A percentile compares a stretch with the other conserved stretches of the same genome.
phyloP scores from a whole-genome alignment of 35 echinoderm and acorn worm species.

The Stichopus chloronotus region DNA sequence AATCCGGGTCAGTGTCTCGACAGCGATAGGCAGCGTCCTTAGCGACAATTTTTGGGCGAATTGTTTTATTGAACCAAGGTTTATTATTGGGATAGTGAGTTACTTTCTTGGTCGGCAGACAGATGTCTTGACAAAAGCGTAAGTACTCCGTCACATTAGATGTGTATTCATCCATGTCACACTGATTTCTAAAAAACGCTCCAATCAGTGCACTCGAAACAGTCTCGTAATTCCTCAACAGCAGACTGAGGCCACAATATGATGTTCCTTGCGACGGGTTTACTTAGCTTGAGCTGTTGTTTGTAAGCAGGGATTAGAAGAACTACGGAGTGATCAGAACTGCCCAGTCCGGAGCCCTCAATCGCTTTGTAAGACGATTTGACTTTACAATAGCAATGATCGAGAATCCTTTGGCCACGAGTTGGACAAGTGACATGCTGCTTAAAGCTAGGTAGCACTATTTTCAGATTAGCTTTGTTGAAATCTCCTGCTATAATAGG shows the following conservation, averaged over 20 bases:
- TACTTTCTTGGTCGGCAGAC: slow-evolving; percentile 47
- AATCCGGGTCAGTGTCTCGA: slow-evolving; percentile 27
- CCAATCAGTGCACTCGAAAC: slow-evolving; percentile 48
- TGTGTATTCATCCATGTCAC: not conserved
- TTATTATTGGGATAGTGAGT: slow-evolving; percentile 58
- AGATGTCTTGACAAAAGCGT: not conserved
- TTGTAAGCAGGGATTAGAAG: too few relatives aligned
- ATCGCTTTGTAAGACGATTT: slow-evolving; percentile 36
- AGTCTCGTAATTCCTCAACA: slow-evolving; percentile 1
- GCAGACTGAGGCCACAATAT: slow-evolving; percentile 14
- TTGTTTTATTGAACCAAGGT: slow-evolving; percentile 60
- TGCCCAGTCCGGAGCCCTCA: not conserved
- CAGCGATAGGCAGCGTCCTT: slow-evolving; percentile 15
- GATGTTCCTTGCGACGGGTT: not conserved
- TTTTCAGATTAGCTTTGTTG: not conserved
- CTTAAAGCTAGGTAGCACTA: not conserved
- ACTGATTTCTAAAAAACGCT: not conserved
- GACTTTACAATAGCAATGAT: slow-evolving; percentile 30
- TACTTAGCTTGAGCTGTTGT: not conserved
- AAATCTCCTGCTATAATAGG: too few relatives aligned
- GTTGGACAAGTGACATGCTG: slow-evolving; percentile 5
- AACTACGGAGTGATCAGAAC: slow-evolving; percentile 23
- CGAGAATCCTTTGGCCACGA: not conserved
- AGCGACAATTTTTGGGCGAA: slow-evolving; percentile 1
- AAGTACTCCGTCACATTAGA: not conserved